A percentile compares a stretch with the other conserved stretches of the same genome.
Evolutionary conservation across 2,113 vertebrate genomes (phyloP).

Genomic region (Athene cunicularia): DNA sequence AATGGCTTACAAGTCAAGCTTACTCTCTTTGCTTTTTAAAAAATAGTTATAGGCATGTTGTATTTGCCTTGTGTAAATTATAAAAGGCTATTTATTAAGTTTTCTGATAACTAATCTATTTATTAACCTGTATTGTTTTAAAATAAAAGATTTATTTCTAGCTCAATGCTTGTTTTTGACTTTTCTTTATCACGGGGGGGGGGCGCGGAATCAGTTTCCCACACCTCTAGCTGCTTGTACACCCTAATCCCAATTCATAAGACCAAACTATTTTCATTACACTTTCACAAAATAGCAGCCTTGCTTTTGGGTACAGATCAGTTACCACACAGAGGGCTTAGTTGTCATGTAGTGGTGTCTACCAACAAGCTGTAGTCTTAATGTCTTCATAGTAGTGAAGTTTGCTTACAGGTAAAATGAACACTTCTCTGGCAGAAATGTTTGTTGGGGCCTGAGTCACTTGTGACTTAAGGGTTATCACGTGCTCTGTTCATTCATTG

Average conservation of each 20-base stretch:
- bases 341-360: neutral
- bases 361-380: neutral
- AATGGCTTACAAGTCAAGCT: constrained; percentile 70
- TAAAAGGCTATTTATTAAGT: constrained; percentile 80
- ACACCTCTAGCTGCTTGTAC: neutral
- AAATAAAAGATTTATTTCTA: constrained; percentile 82
- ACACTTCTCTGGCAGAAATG: neutral
- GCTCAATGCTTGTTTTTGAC: constrained; percentile 51
- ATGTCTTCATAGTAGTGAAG: neutral
- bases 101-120: constrained; percentile 79
- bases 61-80: constrained; percentile 80
- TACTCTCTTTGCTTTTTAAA: constrained; percentile 73
- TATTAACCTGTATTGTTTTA: constrained; percentile 81
- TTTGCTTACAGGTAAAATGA: neutral
- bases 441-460: neutral
- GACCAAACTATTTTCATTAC: neutral
- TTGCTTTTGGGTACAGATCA: neutral
- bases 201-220: neutral
- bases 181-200: neutral
- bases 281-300: neutral
- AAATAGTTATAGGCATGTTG: constrained; percentile 77
- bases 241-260: neutral
- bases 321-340: neutral
- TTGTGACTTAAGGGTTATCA: neutral
- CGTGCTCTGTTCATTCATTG: neutral